Conservation (phyloP, 2,113 vertebrate species). For the Pomatorhinus ruficollis region DNA sequence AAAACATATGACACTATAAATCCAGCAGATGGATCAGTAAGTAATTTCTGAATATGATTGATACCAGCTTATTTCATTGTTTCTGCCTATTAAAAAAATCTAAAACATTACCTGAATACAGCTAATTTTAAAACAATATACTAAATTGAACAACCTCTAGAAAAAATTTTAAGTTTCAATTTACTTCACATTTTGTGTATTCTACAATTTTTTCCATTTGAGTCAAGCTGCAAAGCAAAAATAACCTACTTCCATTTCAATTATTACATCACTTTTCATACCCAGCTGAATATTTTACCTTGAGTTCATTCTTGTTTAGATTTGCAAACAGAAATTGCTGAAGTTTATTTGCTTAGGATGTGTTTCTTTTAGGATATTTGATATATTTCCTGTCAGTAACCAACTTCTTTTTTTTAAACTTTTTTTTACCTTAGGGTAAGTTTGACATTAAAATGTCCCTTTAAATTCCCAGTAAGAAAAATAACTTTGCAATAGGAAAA, state of each 20-base stretch:
- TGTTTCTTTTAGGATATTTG: neutral
- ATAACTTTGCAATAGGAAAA: neutral
- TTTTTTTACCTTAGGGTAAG: neutral
- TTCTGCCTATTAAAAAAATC: neutral
- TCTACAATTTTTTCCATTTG: neutral
- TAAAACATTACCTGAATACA: neutral
- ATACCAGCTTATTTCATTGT: neutral
- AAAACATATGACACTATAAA: slow-evolving; percentile 81
- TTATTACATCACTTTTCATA: neutral
- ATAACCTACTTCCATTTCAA: neutral
- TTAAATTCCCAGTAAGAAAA: neutral
- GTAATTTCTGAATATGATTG: slow-evolving; percentile 27
- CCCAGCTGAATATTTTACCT: neutral
- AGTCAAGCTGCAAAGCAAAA: neutral
- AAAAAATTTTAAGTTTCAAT: neutral
- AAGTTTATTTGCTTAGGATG: neutral
- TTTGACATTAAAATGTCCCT: neutral
- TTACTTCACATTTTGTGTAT: neutral
- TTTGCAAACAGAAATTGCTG: neutral
- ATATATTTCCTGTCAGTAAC: neutral
- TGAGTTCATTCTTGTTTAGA: neutral
- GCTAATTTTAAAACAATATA: neutral
- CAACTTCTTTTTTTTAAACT: neutral
- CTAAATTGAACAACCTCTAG: neutral
- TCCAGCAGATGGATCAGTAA: slow-evolving; percentile 83